A percentile compares a stretch with the other conserved stretches of the same genome.
phyloP scores from a whole-genome alignment of 2,888 invertebrate genomes.

The Coelinius sp. region DNA sequence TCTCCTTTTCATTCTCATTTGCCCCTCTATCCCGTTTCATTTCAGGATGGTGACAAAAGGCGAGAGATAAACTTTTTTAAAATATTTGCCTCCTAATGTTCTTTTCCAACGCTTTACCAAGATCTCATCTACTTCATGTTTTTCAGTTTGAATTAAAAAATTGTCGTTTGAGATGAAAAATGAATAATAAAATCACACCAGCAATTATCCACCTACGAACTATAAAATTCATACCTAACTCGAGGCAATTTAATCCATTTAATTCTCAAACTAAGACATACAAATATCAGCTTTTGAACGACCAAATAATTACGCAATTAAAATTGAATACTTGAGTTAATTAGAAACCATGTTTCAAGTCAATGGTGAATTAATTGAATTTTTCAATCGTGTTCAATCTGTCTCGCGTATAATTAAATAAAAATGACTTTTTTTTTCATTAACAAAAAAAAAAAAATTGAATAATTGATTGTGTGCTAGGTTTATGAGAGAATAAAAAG shows the following conservation, averaged over 20 bases:
- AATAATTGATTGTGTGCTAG: neutral
- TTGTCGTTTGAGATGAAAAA: neutral
- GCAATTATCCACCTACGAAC: neutral
- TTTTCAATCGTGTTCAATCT: neutral
- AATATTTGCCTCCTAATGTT: slow-evolving; percentile 43
- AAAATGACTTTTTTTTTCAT: neutral
- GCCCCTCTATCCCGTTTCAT: slow-evolving; percentile 27
- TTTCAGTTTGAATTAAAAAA: slow-evolving; percentile 1
- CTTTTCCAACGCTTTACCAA: slow-evolving; percentile 7
- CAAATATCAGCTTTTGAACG: neutral
- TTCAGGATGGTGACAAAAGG: slow-evolving; percentile 44
- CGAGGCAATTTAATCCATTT: too few relatives aligned
- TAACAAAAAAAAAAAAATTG: neutral
- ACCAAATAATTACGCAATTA: neutral
- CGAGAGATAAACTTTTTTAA: slow-evolving; percentile 49
- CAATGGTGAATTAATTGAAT: neutral
- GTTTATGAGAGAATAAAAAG: neutral
- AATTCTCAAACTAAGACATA: neutral
- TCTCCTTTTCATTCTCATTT: neutral
- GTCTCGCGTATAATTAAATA: neutral
- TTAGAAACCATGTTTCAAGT: neutral
- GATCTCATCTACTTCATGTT: slow-evolving; percentile 32
- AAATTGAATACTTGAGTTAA: neutral
- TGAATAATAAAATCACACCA: neutral
- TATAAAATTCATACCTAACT: neutral